Percentiles rank a stretch among this genome's conserved stretches.
phyloP scores from a whole-genome alignment of 2,888 invertebrate genomes.

The Oxycera nigricornis region DNA sequence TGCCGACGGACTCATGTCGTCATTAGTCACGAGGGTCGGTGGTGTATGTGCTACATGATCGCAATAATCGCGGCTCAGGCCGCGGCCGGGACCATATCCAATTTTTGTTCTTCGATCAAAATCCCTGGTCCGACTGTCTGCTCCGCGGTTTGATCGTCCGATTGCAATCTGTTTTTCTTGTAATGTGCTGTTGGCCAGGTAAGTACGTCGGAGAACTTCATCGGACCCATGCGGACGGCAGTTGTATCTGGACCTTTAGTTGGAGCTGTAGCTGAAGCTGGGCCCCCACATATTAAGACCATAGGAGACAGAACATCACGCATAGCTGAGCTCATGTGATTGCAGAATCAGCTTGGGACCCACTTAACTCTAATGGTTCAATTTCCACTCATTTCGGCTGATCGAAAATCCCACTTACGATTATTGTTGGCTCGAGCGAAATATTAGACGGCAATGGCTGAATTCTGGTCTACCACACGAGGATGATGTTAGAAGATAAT shows the following conservation, averaged over 20 bases:
- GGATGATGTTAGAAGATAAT: no score
- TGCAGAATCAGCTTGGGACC: slow-evolving; percentile 33
- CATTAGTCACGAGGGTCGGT: slow-evolving; percentile 43
- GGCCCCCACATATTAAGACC: slow-evolving; percentile 34
- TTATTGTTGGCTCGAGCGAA: background rate
- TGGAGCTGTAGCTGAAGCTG: no score
- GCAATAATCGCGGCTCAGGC: slow-evolving; percentile 28
- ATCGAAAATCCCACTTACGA: background rate
- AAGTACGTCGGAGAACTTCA: slow-evolving; percentile 13
- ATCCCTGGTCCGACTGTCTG: background rate
- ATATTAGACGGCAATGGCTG: background rate
- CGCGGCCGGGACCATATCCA: slow-evolving; percentile 35
- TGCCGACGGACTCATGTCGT: slow-evolving; percentile 41
- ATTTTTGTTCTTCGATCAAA: slow-evolving; percentile 18
- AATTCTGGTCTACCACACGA: background rate
- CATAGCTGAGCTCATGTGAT: slow-evolving; percentile 37
- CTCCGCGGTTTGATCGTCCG: background rate
- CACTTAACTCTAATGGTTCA: slow-evolving; percentile 27
- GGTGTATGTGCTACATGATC: slow-evolving; percentile 40
- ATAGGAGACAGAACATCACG: slow-evolving; percentile 26
- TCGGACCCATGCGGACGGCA: background rate
- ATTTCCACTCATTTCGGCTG: background rate
- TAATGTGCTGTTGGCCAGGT: slow-evolving; percentile 16
- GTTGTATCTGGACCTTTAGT: no score
- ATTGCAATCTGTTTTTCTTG: slow-evolving; percentile 32